A percentile compares a stretch with the other conserved stretches of the same genome.
These are phyloP conservation scores for Brachyhypopomus occidentalis DNA, from an alignment of 2,113 vertebrate species.

Conservation along the genomic window DNA sequence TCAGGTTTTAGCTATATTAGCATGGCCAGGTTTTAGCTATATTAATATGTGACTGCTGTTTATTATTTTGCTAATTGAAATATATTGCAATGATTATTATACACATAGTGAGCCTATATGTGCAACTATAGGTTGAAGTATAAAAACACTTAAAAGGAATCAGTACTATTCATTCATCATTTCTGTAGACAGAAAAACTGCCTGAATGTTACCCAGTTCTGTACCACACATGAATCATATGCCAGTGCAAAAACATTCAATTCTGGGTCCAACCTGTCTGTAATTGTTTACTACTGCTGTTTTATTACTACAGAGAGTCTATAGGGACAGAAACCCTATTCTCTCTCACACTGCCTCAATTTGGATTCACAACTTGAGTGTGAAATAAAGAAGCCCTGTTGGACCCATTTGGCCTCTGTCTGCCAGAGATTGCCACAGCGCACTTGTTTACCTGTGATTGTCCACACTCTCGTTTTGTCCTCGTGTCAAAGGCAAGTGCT, in stretches of 20 bases:
- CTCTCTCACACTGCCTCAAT: neutral
- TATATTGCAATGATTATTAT: no score
- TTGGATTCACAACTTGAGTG: neutral
- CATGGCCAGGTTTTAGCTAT: no score
- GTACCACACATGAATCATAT: neutral
- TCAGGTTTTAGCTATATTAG: no score
- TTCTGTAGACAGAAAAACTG: neutral
- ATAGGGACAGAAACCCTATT: neutral
- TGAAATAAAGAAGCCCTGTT: neutral
- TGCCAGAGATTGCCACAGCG: neutral
- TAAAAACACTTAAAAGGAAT: neutral
- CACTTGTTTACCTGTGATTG: conserved; percentile 3
- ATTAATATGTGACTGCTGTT: no score
- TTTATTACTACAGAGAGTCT: neutral
- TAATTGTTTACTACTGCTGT: neutral
- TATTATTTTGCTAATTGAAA: no score
- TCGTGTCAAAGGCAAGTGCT: conserved; percentile 44
- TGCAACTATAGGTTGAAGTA: no score
- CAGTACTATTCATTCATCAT: neutral
- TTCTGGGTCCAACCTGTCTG: no score
- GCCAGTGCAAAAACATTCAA: neutral
- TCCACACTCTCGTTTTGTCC: conserved; percentile 8
- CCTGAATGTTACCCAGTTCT: neutral
- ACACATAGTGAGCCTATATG: no score
- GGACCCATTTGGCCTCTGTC: neutral